Evolutionary conservation across 2,113 vertebrate species (phyloP), one percentile per base, ranked within the genome.

Genomic region (Limanda limanda): DNA sequence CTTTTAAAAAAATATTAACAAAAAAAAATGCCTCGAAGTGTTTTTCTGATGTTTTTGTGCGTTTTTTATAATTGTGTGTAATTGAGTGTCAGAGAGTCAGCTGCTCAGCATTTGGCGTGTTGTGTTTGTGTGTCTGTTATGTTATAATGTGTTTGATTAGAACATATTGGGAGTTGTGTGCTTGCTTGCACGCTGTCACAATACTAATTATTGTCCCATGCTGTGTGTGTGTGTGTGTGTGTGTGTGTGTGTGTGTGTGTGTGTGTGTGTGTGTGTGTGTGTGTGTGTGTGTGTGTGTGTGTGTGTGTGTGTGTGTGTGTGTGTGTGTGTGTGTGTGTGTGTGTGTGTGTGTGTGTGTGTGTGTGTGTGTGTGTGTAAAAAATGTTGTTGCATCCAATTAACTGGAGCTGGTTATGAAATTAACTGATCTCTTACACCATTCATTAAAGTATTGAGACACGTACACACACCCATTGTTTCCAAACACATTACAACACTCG

Each of bases 381-480:
- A 20, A n/a, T 57, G 62, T 68, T 57, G 62, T 68, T 24, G 21
- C n/a, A 40, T 61, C 8, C 24, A 35, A 11, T 62, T 40, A 58
- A 27, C 35, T 3, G 10, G 6, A 31, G 23, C 76, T 35, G 20
- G 37, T 78, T 77, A 48, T 85, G 67, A 78, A 69, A 65, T n/a
- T 3, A 24, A 18, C 51, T 21, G 40, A 11, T 61, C 1, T 76
- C 52, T 78, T 78, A 55, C 55, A 67, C 73, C 67, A 83, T 70
- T 55, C 1, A 64, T 66, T 1, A 59, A 67, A n/a, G 52, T n/a
- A 73, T 56, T 5, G 35, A 71, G 21, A 64, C 35, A 51, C 45
- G 35, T 9, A 37, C 63, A 23, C 23, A 25, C 73, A 57, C 35
- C 40, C 37, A 20, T 57, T 3, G 35, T 78, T 69, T 74, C 62